Evolutionary conservation across 2,888 invertebrate species (phyloP), one percentile per base, ranked within the genome.

Genomic region (Clepsis dumicolana): DNA sequence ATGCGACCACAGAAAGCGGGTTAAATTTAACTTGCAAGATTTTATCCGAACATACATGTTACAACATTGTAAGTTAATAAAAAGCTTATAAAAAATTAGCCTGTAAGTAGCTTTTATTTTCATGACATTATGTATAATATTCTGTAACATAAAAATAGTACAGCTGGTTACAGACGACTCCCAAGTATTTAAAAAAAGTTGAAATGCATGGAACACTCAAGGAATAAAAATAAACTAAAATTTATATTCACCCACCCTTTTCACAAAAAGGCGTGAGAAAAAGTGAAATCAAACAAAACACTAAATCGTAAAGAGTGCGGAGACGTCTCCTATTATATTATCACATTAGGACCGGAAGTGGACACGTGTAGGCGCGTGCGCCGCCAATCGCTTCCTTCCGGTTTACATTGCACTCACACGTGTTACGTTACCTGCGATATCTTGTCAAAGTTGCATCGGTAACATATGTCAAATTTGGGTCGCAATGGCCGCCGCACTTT

Each of bases 241-340:
- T n/a, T n/a, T n/a, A n/a, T n/a, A 61, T 54, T 38, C 56, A 29
- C 52, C 38, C 54, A 62, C 53, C 29, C 48, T 52, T 64, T 27
- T 38, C 8, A 48, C 16, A 24, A 76, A 77, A 80, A 76, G 74
- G 76, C 80, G 83, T 86, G 87, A 83, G 86, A 87, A 85, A 82
- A 77, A 77, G 72, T 70, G 63, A 72, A 63, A 68, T 71, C 75
- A 78, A 82, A 82, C 80, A 80, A 75, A 70, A 77, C 77, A 80
- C 78, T 77, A 85, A 87, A 80, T 83, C 81, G 84, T 84, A 83
- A 82, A 82, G 78, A 79, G 80, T 78, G 77, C 73, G 88, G 94
- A 90, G 94, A 94, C 89, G 90, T 93, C 94, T 86, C 92, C 88
- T 91, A 94, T 94, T 93, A 88, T 92, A 86, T 90, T 87, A 89